Evolutionary conservation across 1,140 invertebrate genomes (phyloP).

Genomic region (Drosophila pectinifera): DNA sequence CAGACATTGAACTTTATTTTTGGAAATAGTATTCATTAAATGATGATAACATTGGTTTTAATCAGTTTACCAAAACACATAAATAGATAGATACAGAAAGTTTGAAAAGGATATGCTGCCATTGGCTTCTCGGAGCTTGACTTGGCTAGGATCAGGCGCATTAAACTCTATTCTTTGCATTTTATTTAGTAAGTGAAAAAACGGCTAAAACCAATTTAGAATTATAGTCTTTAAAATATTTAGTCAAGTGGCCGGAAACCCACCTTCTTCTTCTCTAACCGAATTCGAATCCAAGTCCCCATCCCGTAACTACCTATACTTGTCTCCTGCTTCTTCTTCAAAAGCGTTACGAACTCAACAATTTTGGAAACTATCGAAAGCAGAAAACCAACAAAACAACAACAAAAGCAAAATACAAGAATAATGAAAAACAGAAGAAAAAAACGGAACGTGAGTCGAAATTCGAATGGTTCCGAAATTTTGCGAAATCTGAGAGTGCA

Average conservation of each 20-base stretch:
- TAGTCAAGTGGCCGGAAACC: constrained; percentile 60
- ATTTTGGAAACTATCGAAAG: constrained; percentile 18
- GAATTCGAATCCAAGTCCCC: background rate
- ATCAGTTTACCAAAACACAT: too few relatives aligned
- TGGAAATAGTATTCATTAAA: constrained; percentile 7
- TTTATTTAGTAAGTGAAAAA: constrained; percentile 71
- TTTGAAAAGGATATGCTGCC: constrained; percentile 2
- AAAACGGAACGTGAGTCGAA: constrained; percentile 22
- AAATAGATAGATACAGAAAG: background rate
- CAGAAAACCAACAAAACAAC: constrained; percentile 13
- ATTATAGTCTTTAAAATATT: constrained; percentile 62
- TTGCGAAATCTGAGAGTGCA: constrained; percentile 60
- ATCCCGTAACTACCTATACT: constrained; percentile 7
- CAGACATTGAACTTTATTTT: background rate
- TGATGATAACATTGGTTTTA: background rate
- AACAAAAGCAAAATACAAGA: constrained; percentile 7
- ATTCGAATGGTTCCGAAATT: constrained; percentile 33
- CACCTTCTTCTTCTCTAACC: constrained; percentile 18
- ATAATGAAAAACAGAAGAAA: background rate
- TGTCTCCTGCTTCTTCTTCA: constrained; percentile 15
- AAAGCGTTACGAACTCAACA: constrained; percentile 18
- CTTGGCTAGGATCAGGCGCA: constrained; percentile 26
- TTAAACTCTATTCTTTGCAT: constrained; percentile 75
- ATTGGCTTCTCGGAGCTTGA: constrained; percentile 2
- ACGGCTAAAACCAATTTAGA: constrained; percentile 61